Conservation (phyloP, 2,113 vertebrate genomes). For the Otis tarda region DNA sequence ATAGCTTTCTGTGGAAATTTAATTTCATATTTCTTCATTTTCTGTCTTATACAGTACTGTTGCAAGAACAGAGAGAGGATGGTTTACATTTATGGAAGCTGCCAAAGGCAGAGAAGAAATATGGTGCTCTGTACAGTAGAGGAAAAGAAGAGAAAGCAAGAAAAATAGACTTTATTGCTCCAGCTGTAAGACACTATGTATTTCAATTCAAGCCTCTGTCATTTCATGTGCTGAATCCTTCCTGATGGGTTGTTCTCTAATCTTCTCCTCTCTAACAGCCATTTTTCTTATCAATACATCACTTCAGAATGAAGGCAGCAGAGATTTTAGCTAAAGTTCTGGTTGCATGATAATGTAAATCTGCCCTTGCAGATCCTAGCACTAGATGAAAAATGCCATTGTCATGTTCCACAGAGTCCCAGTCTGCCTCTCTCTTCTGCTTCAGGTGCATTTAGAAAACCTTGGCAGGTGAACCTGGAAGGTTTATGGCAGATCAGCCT, state of each 20-base stretch:
- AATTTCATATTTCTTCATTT: conserved; percentile 24
- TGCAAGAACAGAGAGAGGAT: background rate
- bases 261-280: background rate
- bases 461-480: background rate
- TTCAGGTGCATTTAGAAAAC: background rate
- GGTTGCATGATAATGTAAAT: background rate
- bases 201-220: conserved; percentile 42
- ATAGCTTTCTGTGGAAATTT: conserved; percentile 15
- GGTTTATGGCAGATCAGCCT: background rate
- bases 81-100: conserved; percentile 32
- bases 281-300: conserved; percentile 26
- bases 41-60: background rate
- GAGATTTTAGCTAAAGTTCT: conserved; percentile 7
- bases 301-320: conserved; percentile 6
- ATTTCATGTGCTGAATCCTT: conserved; percentile 1
- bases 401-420: background rate
- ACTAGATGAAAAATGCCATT: background rate
- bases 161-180: conserved; percentile 15
- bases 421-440: background rate
- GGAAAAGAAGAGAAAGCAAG: conserved; percentile 39
- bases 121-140: background rate
- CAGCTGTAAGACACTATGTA: conserved; percentile 19
- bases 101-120: conserved; percentile 32
- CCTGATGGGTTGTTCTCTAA: conserved; percentile 34
- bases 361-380: background rate